Conservation (phyloP, 2,113 vertebrate species). For the Alces alces region DNA sequence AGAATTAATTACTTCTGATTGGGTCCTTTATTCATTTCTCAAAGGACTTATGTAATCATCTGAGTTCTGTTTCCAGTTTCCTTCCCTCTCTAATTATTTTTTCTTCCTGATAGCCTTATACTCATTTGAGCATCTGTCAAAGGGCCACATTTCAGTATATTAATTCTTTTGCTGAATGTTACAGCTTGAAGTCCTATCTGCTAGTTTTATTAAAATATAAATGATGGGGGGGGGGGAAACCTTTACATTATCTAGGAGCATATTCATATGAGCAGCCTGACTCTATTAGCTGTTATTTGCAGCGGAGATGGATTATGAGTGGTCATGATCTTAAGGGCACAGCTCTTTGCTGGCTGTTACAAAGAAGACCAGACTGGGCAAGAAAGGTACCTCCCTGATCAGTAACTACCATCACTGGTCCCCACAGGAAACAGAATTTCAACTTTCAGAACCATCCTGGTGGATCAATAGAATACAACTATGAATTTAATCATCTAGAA, state of each 20-base stretch:
- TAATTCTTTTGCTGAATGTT: slow-evolving; percentile 28
- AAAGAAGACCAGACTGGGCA: not conserved
- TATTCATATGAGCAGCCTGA: not conserved
- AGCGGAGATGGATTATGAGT: not conserved
- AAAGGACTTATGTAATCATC: not conserved
- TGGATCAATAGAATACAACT: not conserved
- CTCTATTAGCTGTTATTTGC: not conserved
- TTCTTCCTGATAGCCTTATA: slow-evolving; percentile 29
- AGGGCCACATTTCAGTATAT: slow-evolving; percentile 41
- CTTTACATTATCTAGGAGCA: not conserved
- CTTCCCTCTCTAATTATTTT: slow-evolving; percentile 34
- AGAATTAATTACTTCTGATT: slow-evolving; percentile 30
- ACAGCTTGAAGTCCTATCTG: slow-evolving; percentile 46
- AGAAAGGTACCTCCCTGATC: not conserved
- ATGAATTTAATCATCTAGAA: not conserved
- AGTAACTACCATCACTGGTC: not conserved
- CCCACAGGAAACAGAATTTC: not conserved
- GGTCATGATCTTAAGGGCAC: not conserved
- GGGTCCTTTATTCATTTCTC: slow-evolving; percentile 24
- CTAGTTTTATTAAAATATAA: slow-evolving; percentile 55
- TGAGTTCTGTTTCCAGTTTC: not conserved
- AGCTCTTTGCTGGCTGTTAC: not conserved
- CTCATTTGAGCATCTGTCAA: slow-evolving; percentile 25
- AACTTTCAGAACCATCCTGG: not conserved
- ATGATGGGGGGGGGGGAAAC: accelerated